phyloP scores from a whole-genome alignment of 2,113 vertebrate genomes.

The Cichladusa arquata region DNA sequence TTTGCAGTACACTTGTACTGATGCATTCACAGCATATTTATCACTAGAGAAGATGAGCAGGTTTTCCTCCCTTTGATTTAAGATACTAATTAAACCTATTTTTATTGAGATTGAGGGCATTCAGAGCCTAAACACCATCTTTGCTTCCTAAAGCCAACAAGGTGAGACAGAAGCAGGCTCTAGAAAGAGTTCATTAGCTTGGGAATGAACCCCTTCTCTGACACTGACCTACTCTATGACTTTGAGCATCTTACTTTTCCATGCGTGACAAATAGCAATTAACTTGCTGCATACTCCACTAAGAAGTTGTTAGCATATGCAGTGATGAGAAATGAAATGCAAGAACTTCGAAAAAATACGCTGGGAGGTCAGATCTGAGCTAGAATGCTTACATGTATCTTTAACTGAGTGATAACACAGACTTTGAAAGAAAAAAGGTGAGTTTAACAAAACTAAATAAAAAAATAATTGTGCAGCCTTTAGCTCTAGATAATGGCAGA shows the following conservation, averaged over 20 bases:
- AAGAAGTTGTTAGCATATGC: conserved; percentile 42
- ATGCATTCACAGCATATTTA: not conserved
- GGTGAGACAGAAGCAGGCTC: conserved; percentile 2
- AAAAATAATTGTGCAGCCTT: conserved; percentile 58
- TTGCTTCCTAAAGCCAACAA: not conserved
- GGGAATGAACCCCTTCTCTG: not conserved
- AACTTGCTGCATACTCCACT: conserved; percentile 18
- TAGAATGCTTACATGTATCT: conserved; percentile 13
- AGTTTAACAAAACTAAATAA: conserved; percentile 52
- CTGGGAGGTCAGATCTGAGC: conserved; percentile 18
- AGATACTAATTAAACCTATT: conserved; percentile 46
- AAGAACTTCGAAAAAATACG: not conserved
- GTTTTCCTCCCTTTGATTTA: conserved; percentile 24
- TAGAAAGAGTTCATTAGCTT: conserved; percentile 15
- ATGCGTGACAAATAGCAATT: conserved; percentile 58
- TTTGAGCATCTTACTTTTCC: conserved; percentile 49
- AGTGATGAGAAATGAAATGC: conserved; percentile 39
- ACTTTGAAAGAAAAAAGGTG: conserved; percentile 29
- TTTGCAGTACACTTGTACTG: not conserved
- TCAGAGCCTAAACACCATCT: not conserved
- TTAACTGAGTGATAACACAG: conserved; percentile 40
- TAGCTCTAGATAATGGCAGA: conserved; percentile 48
- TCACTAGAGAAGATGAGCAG: not conserved
- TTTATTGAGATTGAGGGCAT: conserved; percentile 16
- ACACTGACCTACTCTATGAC: conserved; percentile 51